Evolutionary conservation across 1,140 invertebrate genomes (phyloP), one percentile per base, ranked within the genome.

Genomic region (Zophobas atratus): DNA sequence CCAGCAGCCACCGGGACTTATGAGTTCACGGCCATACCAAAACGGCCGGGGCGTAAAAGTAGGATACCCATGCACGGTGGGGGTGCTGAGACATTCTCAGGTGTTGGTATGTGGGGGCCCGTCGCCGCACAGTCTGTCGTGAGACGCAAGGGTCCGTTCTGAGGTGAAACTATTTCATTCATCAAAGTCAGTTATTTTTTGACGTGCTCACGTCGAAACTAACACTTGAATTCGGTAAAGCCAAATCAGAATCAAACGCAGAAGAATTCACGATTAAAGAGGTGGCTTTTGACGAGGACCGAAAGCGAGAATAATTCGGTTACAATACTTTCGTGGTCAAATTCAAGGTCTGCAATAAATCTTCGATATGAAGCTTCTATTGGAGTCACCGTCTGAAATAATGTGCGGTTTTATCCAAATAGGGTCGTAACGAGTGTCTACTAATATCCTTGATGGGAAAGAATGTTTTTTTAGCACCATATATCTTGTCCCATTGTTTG

Each of bases 61-160:
- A 67, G 60, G 60, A 67, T 43, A 20, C 20, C 20, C 20, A 55
- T 76, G 55, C 80, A 78, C 80, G 76, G 77, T 76, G 77, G 81
- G 81, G 71, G 77, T 79, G 80, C 79, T 74, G 67, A 76, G 79
- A 80, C 81, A 82, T 82, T 82, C 81, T 82, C 81, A 82, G 81
- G 81, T 82, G 81, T 82, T 79, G 63, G 46, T n/a, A 71, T 71
- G 74, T 60, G 39, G 36, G 51, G 53, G 53, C 46, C 33, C 51
- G 55, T 51, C 55, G 74, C 74, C 74, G 74, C n/a, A 20, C 41
- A 60, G 74, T 75, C 74, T 75, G 55, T 56, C 70, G 74, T 75
- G 74, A 38, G 38, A 49, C 41, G 20, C 70, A 48, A 67, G 56
- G 70, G 70, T 67, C 55, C 35, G 55, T 67, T 67, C 8, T 4